phyloP scores from a whole-genome alignment of 2,888 invertebrate species.

The Pyrgus malvae region DNA sequence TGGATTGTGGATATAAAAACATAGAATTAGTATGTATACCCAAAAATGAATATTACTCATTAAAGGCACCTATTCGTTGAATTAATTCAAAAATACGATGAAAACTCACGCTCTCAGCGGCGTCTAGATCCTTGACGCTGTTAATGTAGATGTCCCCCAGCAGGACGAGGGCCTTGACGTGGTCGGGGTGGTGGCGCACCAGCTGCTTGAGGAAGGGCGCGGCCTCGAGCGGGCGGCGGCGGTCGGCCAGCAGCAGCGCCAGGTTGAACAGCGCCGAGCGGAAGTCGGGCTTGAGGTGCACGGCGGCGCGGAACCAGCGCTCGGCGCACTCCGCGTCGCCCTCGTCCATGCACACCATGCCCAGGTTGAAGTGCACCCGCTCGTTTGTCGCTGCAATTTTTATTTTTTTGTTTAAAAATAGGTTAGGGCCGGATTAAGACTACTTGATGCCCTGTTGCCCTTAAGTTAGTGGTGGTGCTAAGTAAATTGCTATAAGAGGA shows the following conservation, averaged over 20 bases:
- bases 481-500: too few species aligned
- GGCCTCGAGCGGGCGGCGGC: slow-evolving; percentile 93
- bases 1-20: too few species aligned
- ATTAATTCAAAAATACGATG: too few species aligned
- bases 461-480: too few species aligned
- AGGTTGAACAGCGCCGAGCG: slow-evolving; percentile 97
- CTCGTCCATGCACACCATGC: slow-evolving; percentile 98
- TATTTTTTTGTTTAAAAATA: too few species aligned
- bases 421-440: too few species aligned
- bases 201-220: slow-evolving; percentile 95
- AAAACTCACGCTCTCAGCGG: slow-evolving; percentile 92
- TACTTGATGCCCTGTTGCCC: too few species aligned
- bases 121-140: slow-evolving; percentile 95
- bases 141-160: slow-evolving; percentile 98
- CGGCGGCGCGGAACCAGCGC: slow-evolving; percentile 94
- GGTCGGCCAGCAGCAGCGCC: slow-evolving; percentile 93
- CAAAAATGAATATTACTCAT: too few species aligned
- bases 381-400: slow-evolving; percentile 86
- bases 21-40: too few species aligned
- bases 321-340: slow-evolving; percentile 94
- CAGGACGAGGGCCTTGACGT: slow-evolving; percentile 95
- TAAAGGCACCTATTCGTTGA: too few species aligned
- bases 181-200: slow-evolving; percentile 94
- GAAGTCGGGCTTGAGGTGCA: slow-evolving; percentile 93
- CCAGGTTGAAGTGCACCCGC: slow-evolving; percentile 96